A percentile compares a stretch with the other conserved stretches of the same genome.
These are phyloP conservation scores for Drosophila prosaltans DNA, from an alignment of 1,140 invertebrate species.

Conservation along the genomic window DNA sequence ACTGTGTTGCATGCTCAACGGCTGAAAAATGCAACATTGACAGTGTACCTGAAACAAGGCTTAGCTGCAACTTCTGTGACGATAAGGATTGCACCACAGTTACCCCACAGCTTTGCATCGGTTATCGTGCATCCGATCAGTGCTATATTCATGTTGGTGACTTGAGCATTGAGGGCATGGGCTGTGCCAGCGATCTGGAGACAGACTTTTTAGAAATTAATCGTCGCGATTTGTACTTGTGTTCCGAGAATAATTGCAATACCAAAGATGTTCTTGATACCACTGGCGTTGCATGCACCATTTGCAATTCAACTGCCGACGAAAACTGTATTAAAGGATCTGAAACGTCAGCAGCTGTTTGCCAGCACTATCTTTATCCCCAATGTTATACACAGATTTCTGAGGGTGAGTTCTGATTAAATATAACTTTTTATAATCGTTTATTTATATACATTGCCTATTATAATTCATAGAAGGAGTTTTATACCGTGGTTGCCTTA, in stretches of 20 bases:
- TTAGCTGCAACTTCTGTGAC: constrained; percentile 62
- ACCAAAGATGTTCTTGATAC: constrained; percentile 45
- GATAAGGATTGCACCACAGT: constrained; percentile 34
- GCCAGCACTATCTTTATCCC: constrained; percentile 55
- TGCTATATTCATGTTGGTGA: constrained; percentile 72
- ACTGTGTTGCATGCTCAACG: constrained; percentile 54
- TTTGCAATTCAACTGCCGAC: constrained; percentile 43
- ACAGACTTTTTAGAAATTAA: constrained; percentile 26
- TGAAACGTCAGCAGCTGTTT: accelerated
- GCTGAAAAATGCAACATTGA: constrained; percentile 49
- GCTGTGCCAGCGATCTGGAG: constrained; percentile 64
- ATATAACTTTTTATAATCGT: background rate
- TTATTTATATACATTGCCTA: background rate
- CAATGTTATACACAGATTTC: constrained; percentile 49
- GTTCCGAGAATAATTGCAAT: constrained; percentile 67
- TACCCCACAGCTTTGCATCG: constrained; percentile 32
- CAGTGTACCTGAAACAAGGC: constrained; percentile 55
- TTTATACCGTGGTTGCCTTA: constrained; percentile 61
- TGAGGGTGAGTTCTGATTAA: constrained; percentile 36
- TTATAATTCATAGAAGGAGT: constrained; percentile 50
- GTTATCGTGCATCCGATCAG: constrained; percentile 57
- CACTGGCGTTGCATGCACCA: constrained; percentile 16
- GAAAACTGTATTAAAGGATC: constrained; percentile 34
- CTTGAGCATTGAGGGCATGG: constrained; percentile 46
- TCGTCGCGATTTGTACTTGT: constrained; percentile 54